phyloP scores from a whole-genome alignment of 2,113 vertebrate species.

The Nothocercus nigrocapillus region DNA sequence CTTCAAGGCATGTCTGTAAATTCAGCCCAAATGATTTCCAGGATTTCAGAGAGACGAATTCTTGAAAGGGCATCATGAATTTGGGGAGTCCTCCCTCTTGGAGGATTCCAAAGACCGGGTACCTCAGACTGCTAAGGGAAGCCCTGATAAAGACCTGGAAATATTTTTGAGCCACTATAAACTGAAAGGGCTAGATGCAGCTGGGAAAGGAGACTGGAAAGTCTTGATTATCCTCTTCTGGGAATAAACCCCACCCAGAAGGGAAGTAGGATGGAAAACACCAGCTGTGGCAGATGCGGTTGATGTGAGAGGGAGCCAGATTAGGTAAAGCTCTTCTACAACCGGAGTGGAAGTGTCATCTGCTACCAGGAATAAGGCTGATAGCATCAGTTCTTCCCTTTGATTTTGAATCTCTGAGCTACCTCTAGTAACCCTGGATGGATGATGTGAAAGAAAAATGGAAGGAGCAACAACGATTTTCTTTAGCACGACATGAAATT shows the following conservation, averaged over 20 bases:
- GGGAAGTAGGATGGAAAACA: conserved; percentile 53
- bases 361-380: neutral
- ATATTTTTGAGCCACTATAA: neutral
- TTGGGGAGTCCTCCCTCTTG: neutral
- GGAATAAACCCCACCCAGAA: conserved; percentile 57
- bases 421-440: neutral
- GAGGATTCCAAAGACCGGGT: neutral
- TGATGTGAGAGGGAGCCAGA: neutral
- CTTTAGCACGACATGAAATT: neutral
- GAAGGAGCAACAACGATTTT: neutral
- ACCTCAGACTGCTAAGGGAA: neutral
- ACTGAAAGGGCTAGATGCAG: neutral
- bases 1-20: neutral
- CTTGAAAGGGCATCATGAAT: neutral
- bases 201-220: conserved; percentile 44
- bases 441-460: neutral
- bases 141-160: neutral
- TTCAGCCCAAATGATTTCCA: neutral
- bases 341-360: neutral
- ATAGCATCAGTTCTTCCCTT: neutral
- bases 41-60: neutral
- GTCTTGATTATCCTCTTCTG: conserved; percentile 24
- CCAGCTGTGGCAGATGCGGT: conserved; percentile 45
- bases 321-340: conserved; percentile 32
- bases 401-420: neutral